Percentiles rank a stretch among this genome's conserved stretches.
Evolutionary conservation across 2,113 vertebrate genomes (phyloP).

Genomic region (Colinus virginianus): DNA sequence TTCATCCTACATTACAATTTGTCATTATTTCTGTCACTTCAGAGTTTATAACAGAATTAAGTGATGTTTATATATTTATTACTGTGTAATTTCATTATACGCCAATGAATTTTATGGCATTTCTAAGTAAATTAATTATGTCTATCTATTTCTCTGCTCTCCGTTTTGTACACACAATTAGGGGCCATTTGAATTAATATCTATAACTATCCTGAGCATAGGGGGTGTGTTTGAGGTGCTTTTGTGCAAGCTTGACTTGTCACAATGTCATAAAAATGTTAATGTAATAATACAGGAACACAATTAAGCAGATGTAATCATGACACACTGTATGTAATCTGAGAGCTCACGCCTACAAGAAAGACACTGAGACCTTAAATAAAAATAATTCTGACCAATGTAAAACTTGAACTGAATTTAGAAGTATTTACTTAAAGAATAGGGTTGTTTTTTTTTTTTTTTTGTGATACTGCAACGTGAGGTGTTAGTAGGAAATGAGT

Average conservation of each 20-base stretch:
- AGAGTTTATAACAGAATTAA: background rate
- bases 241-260: background rate
- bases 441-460: background rate
- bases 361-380: background rate
- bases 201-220: background rate
- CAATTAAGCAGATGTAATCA: background rate
- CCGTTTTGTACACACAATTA: background rate
- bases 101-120: background rate
- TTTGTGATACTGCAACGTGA: background rate
- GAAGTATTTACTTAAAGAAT: background rate
- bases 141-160: background rate
- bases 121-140: constrained; percentile 23
- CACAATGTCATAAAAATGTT: background rate
- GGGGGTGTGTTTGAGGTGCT: background rate
- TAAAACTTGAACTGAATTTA: background rate
- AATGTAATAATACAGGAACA: background rate
- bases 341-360: background rate
- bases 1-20: background rate
- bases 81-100: background rate
- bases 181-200: background rate
- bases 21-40: background rate
- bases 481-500: background rate
- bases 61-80: constrained; percentile 3
- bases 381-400: background rate
- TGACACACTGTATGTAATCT: background rate